A percentile compares a stretch with the other conserved stretches of the same genome.
Conservation (phyloP, 2,888 invertebrate genomes). For the Amphipyra tragopoginis region DNA sequence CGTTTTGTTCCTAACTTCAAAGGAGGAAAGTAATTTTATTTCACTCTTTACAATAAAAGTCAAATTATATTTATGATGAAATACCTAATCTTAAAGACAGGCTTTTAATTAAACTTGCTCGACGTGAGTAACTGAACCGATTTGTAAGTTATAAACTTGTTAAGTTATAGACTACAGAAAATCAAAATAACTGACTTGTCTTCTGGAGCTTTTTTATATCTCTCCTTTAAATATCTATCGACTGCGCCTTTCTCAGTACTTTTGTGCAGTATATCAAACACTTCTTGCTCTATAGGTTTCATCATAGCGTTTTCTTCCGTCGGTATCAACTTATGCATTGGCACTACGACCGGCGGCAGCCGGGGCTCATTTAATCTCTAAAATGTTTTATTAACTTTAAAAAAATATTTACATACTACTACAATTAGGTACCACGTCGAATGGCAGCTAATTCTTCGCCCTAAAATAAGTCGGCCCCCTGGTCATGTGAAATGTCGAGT, state of each 20-base stretch:
- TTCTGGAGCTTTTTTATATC: conserved; percentile 87
- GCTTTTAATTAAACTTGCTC: no score
- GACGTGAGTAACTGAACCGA: no score
- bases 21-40: no score
- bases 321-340: conserved; percentile 63
- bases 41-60: no score
- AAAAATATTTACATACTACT: no score
- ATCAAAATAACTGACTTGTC: conserved; percentile 75
- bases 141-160: no score
- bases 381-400: conserved; percentile 3
- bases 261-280: conserved; percentile 80
- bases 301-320: conserved; percentile 77
- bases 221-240: conserved; percentile 82
- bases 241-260: conserved; percentile 86
- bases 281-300: conserved; percentile 87
- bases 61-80: no score
- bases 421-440: no score
- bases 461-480: no score
- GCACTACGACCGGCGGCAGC: conserved; percentile 64
- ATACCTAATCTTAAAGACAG: not conserved
- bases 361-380: conserved; percentile 73
- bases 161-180: not conserved
- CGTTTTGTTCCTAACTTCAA: no score
- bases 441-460: no score
- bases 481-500: no score